A percentile compares a stretch with the other conserved stretches of the same genome.
These are phyloP conservation scores for Sternotherus odoratus DNA, from an alignment of 2,797 vertebrate genomes.

Conservation along the genomic window DNA sequence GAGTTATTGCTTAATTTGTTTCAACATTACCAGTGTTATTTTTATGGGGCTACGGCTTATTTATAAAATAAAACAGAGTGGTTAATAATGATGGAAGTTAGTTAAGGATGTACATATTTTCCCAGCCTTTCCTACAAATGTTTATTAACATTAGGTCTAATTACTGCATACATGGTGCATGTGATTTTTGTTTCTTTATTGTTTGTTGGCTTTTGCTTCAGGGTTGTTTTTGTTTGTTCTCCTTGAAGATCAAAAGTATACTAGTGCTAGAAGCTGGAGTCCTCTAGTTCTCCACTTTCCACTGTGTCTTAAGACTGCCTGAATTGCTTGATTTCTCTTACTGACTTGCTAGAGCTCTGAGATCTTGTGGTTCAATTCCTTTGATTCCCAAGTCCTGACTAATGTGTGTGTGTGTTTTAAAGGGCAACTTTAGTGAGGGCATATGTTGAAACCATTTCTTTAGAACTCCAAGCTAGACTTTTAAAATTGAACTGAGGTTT, in stretches of 20 bases:
- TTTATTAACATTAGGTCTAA: conserved; percentile 11
- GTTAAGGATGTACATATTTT: conserved; percentile 15
- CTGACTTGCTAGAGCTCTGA: background rate
- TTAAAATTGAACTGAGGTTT: background rate
- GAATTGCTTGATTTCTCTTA: background rate
- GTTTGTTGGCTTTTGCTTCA: background rate
- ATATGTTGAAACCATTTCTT: background rate
- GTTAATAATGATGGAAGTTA: conserved; percentile 20
- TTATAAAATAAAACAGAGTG: conserved; percentile 20
- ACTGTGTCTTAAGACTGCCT: background rate
- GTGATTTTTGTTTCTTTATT: background rate
- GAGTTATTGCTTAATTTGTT: conserved; percentile 61
- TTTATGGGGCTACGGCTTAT: background rate
- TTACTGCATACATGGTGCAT: background rate
- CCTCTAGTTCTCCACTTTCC: background rate
- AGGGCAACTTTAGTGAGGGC: background rate
- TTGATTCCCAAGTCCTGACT: background rate
- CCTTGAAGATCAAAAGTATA: background rate
- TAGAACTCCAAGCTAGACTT: background rate
- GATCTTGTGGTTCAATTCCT: background rate
- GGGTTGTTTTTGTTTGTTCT: conserved; percentile 23
- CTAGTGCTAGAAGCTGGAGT: background rate
- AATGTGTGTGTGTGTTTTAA: background rate
- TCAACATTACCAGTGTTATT: background rate
- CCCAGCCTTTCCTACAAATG: conserved; percentile 16